Conservation (phyloP, 2,888 invertebrate species). For the Megastigmus dorsalis region DNA sequence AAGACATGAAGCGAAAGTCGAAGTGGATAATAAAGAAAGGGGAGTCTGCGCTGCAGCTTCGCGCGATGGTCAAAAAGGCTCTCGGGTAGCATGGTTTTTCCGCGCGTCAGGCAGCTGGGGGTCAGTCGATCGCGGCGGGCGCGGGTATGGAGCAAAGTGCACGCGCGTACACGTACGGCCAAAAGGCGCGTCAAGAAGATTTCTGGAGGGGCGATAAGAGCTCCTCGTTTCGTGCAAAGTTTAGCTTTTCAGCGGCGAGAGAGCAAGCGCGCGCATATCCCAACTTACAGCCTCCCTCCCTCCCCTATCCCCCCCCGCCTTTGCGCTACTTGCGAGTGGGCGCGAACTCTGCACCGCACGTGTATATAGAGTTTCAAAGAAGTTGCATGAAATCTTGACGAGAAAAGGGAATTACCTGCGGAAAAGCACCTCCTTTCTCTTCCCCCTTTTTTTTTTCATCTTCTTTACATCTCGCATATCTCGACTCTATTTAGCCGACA, state of each 20-base stretch:
- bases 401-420: constrained; percentile 27
- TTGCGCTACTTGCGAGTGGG: not conserved
- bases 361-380: constrained; percentile 27
- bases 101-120: not conserved
- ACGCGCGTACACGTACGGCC: too few relatives aligned
- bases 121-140: too few relatives aligned
- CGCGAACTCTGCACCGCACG: too few relatives aligned
- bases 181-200: constrained; percentile 1
- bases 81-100: not conserved
- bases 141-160: too few relatives aligned
- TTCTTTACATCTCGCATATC: not conserved
- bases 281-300: too few relatives aligned
- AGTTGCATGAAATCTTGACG: constrained; percentile 38
- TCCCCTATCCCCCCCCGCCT: not conserved
- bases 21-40: constrained; percentile 28
- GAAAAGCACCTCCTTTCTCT: constrained; percentile 12
- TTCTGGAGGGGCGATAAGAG: constrained; percentile 29
- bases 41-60: not conserved
- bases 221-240: constrained; percentile 40
- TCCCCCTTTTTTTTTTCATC: not conserved
- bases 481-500: not conserved
- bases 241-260: constrained; percentile 35
- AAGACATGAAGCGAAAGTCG: not conserved
- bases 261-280: too few relatives aligned
- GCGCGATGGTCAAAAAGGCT: not conserved